Conservation (phyloP, 1,140 invertebrate species). For the Hestina assimilis region DNA sequence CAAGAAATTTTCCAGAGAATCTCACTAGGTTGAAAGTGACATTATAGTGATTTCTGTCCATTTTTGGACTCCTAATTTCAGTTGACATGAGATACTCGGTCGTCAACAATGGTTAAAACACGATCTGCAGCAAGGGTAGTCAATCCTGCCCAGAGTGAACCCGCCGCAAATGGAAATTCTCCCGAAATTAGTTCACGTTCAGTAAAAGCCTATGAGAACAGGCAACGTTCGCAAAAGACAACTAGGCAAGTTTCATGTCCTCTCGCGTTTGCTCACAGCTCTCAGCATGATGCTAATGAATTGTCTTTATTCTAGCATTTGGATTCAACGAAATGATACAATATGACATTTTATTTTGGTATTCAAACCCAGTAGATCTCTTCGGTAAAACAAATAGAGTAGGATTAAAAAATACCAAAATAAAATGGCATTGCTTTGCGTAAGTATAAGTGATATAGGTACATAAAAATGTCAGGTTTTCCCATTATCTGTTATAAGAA, state of each 20-base stretch:
- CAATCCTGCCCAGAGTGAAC: slow-evolving; percentile 56
- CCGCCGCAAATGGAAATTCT: slow-evolving; percentile 67
- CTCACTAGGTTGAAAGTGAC: slow-evolving; percentile 44
- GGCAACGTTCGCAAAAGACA: slow-evolving; percentile 58
- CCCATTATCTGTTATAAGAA: background rate
- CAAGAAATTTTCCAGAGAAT: slow-evolving; percentile 73
- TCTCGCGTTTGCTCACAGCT: slow-evolving; percentile 46
- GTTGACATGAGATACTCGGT: slow-evolving; percentile 72
- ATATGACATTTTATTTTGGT: background rate
- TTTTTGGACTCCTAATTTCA: slow-evolving; percentile 73
- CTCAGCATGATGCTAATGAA: slow-evolving; percentile 41
- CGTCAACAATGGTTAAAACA: slow-evolving; percentile 78
- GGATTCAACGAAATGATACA: background rate
- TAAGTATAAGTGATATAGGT: background rate
- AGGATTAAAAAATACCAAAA: no score
- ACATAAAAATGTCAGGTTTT: background rate
- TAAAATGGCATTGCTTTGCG: slow-evolving; percentile 1
- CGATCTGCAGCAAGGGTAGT: slow-evolving; percentile 75
- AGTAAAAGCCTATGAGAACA: slow-evolving; percentile 63
- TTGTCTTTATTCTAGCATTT: slow-evolving; percentile 3
- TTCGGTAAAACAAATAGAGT: no score
- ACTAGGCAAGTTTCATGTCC: slow-evolving; percentile 64
- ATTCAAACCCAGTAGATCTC: no score
- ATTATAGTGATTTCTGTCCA: slow-evolving; percentile 61
- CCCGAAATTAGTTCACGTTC: slow-evolving; percentile 68